These are phyloP conservation scores for Silurus glanis DNA, from an alignment of 2,113 vertebrate species.

Conservation along the genomic window DNA sequence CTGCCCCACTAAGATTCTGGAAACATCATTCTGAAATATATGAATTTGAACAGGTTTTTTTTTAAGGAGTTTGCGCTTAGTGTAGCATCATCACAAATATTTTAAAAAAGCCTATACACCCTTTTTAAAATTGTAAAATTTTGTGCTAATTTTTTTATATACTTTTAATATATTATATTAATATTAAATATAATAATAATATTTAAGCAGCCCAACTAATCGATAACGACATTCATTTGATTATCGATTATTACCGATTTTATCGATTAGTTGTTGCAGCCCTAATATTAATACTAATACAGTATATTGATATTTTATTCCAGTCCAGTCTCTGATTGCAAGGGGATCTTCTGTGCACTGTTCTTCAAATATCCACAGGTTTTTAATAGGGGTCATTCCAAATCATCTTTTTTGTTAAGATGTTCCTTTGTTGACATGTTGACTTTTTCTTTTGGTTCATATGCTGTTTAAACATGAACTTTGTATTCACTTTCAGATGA, in stretches of 20 bases:
- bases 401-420: background rate
- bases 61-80: background rate
- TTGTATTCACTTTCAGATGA: background rate
- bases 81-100: too few relatives aligned
- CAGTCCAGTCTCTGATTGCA: background rate
- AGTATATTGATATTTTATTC: too few relatives aligned
- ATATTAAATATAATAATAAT: too few relatives aligned
- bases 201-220: too few relatives aligned
- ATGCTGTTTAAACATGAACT: background rate
- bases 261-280: too few relatives aligned
- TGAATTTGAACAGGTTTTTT: background rate
- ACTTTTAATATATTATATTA: too few relatives aligned
- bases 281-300: too few relatives aligned
- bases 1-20: background rate
- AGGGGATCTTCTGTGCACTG: background rate
- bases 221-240: too few relatives aligned
- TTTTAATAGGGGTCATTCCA: background rate
- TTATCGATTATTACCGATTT: too few relatives aligned
- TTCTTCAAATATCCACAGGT: background rate
- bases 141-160: too few relatives aligned
- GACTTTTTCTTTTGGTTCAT: background rate
- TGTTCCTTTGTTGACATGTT: background rate
- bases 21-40: background rate
- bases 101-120: too few relatives aligned
- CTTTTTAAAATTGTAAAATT: too few relatives aligned